Conservation (phyloP, 2,797 vertebrate species). For the Limosa lapponica region DNA sequence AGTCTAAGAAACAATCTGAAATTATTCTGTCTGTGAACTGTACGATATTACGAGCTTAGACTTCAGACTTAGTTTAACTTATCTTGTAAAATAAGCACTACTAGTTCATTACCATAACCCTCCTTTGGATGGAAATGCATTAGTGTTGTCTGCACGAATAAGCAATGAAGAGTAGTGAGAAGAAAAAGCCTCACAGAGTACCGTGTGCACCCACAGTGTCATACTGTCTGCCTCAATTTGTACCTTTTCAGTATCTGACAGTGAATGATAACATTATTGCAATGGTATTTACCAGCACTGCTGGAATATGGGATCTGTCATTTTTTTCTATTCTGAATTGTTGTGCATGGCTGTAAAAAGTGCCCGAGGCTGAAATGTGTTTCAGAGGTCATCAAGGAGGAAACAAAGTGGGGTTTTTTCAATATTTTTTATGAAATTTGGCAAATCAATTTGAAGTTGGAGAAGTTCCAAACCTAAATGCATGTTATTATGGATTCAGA, state of each 20-base stretch:
- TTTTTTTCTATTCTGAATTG: constrained; percentile 36
- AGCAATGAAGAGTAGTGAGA: not conserved
- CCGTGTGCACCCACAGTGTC: not conserved
- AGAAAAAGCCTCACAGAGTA: not conserved
- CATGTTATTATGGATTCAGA: not conserved
- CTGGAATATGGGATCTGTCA: constrained; percentile 41
- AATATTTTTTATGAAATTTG: constrained; percentile 1
- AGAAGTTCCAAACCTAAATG: constrained; percentile 50
- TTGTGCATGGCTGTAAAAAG: constrained; percentile 42
- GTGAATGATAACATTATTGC: constrained; percentile 67
- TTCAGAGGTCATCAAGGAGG: constrained; percentile 24
- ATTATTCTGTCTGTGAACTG: not conserved
- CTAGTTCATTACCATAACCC: not conserved
- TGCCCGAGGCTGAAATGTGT: constrained; percentile 11
- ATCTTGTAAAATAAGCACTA: not conserved
- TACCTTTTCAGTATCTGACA: constrained; percentile 60
- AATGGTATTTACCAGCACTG: constrained; percentile 51
- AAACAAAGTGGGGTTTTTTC: not conserved
- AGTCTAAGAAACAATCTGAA: not conserved
- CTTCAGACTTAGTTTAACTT: constrained; percentile 27
- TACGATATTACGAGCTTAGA: not conserved
- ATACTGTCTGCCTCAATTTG: constrained; percentile 44
- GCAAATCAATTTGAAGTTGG: constrained; percentile 39
- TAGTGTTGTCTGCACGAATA: not conserved
- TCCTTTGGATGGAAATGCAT: constrained; percentile 12